phyloP scores from a whole-genome alignment of 2,797 vertebrate genomes.

The Clamator glandarius region DNA sequence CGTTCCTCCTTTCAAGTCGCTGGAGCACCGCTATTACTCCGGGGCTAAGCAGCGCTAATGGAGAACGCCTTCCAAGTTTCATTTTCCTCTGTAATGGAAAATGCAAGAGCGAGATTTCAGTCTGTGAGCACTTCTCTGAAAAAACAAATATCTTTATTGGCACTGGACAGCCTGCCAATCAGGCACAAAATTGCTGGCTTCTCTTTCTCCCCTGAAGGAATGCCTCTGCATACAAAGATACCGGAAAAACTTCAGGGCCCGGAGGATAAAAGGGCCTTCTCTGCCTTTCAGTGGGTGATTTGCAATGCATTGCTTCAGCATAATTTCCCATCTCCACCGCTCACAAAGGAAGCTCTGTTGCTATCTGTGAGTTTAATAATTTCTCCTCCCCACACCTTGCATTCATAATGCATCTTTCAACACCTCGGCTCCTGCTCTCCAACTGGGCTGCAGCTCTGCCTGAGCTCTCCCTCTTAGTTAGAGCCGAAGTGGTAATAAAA shows the following conservation, averaged over 20 bases:
- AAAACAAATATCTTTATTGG: conserved; percentile 78
- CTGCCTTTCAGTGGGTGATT: conserved; percentile 69
- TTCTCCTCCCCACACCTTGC: conserved; percentile 69
- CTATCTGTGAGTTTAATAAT: conserved; percentile 74
- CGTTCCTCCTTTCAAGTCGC: background rate
- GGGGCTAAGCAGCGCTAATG: background rate
- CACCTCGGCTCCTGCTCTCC: conserved; percentile 6
- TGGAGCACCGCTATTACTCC: background rate
- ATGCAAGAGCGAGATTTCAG: conserved; percentile 65
- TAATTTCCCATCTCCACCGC: conserved; percentile 74
- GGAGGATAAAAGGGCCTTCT: conserved; percentile 71
- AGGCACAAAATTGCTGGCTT: conserved; percentile 76
- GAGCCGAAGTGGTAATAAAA: background rate
- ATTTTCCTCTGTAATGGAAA: conserved; percentile 67
- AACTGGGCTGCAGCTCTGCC: conserved; percentile 10
- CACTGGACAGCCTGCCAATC: conserved; percentile 78
- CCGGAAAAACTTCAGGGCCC: conserved; percentile 62
- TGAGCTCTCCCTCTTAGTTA: background rate
- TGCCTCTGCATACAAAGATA: conserved; percentile 76
- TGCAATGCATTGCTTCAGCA: conserved; percentile 78
- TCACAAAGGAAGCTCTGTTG: conserved; percentile 75
- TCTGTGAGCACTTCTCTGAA: conserved; percentile 66
- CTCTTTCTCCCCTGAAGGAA: conserved; percentile 73
- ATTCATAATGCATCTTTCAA: conserved; percentile 61
- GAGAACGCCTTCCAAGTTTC: conserved; percentile 37